Percentiles rank a stretch among this genome's conserved stretches.
These are phyloP conservation scores for Seriola dumerili DNA, from an alignment of 2,113 vertebrate species.

Conservation along the genomic window DNA sequence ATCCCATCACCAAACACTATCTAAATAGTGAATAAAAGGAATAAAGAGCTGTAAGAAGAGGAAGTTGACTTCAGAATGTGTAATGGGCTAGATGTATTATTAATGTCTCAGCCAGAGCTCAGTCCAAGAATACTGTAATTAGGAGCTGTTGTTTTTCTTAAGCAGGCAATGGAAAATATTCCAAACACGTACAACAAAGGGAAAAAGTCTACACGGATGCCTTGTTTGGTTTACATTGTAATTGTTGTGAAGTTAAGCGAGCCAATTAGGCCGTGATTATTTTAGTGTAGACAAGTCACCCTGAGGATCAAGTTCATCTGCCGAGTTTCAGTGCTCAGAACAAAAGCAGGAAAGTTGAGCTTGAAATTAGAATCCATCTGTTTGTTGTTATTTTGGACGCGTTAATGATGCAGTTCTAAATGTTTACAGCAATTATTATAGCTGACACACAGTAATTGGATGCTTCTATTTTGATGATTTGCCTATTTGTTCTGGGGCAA, in stretches of 20 bases:
- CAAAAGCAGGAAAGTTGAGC: constrained; percentile 69
- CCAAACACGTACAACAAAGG: constrained; percentile 60
- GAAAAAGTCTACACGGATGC: constrained; percentile 57
- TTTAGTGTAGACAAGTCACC: constrained; percentile 68
- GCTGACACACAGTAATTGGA: constrained; percentile 61
- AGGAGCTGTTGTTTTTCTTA: constrained; percentile 77
- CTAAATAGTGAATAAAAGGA: constrained; percentile 70
- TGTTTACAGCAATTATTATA: constrained; percentile 69
- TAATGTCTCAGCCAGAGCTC: constrained; percentile 68
- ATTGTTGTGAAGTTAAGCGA: constrained; percentile 82
- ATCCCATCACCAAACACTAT: constrained; percentile 53
- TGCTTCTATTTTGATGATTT: constrained; percentile 64
- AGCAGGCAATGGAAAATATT: constrained; percentile 64
- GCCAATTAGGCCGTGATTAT: constrained; percentile 82
- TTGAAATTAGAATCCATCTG: constrained; percentile 70
- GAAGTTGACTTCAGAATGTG: constrained; percentile 64
- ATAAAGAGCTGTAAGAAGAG: constrained; percentile 42
- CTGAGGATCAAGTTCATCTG: constrained; percentile 70
- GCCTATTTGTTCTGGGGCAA: constrained; percentile 48
- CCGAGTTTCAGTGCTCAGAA: constrained; percentile 48
- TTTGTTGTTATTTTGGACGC: constrained; percentile 72
- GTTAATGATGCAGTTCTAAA: constrained; percentile 71
- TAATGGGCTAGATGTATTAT: constrained; percentile 76
- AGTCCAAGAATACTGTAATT: constrained; percentile 71
- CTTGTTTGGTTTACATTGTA: constrained; percentile 76